Evolutionary conservation across 92 coral and sea anemone species (phyloP).

Genomic region (Ricordea florida): DNA sequence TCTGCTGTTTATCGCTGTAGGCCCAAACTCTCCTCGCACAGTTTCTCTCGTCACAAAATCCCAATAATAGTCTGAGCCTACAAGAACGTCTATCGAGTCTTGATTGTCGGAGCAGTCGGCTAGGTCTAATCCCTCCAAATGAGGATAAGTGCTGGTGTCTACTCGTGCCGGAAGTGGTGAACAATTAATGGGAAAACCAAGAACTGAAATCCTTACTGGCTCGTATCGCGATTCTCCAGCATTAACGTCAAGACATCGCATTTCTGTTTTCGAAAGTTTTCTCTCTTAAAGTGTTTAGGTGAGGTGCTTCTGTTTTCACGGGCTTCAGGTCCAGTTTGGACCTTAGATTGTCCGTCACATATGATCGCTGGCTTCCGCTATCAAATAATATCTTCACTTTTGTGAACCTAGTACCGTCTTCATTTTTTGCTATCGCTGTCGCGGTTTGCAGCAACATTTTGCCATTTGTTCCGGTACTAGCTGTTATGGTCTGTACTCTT

Average conservation of each 20-base stretch:
- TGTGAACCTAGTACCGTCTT: conserved; percentile 13
- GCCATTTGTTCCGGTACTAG: background rate
- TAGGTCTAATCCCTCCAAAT: conserved; percentile 52
- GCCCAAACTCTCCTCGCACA: conserved; percentile 23
- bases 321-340: conserved; percentile 39
- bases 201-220: conserved; percentile 11
- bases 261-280: conserved; percentile 29
- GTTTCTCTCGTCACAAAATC: conserved; percentile 23
- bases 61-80: conserved; percentile 47
- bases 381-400: conserved; percentile 54
- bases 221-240: background rate
- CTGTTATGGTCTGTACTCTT: too few species aligned
- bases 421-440: conserved; percentile 27
- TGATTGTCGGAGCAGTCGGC: conserved; percentile 33
- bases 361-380: conserved; percentile 62
- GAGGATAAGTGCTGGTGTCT: conserved; percentile 23
- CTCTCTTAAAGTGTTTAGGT: conserved; percentile 54
- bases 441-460: conserved; percentile 60
- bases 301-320: conserved; percentile 32
- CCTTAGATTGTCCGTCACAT: conserved; percentile 36
- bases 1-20: conserved; percentile 27
- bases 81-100: conserved; percentile 19
- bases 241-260: conserved; percentile 38
- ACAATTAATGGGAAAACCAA: conserved; percentile 55
- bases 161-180: conserved; percentile 49